These are phyloP conservation scores for Daptonema setosum DNA, from an alignment of 2,888 invertebrate genomes.

Conservation along the genomic window DNA sequence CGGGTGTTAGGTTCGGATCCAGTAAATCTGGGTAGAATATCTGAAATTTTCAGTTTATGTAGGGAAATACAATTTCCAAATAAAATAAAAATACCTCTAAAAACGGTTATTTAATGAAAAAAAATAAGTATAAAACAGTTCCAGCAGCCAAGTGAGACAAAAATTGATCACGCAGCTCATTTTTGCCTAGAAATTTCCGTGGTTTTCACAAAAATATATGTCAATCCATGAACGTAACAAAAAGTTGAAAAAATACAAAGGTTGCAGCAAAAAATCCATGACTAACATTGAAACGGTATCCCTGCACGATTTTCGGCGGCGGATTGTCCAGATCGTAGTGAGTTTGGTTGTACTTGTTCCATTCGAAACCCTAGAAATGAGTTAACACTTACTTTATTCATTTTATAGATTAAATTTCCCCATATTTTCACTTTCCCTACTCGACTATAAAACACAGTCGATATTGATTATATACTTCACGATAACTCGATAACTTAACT, in stretches of 20 bases:
- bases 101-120: not conserved
- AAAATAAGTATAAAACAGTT: too few species aligned
- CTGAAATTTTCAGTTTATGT: slow-evolving; percentile 26
- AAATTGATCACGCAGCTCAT: too few species aligned
- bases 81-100: too few species aligned
- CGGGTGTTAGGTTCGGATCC: slow-evolving; percentile 69
- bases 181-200: too few species aligned
- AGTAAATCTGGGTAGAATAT: slow-evolving; percentile 98
- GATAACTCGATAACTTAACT: not conserved
- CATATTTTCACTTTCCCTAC: not conserved
- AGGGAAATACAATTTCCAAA: too few species aligned
- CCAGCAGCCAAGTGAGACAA: too few species aligned
- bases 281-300: slow-evolving; percentile 80
- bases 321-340: slow-evolving; percentile 99
- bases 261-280: too few species aligned
- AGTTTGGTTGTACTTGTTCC: slow-evolving; percentile 99
- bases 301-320: slow-evolving; percentile 97
- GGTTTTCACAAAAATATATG: too few species aligned
- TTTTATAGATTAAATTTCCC: not conserved
- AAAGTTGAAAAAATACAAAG: too few species aligned
- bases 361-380: slow-evolving; percentile 59
- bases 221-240: too few species aligned
- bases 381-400: not conserved
- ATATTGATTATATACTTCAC: too few species aligned
- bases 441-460: too few species aligned